phyloP scores from a whole-genome alignment of 2,888 invertebrate species.

The Venusia cambrica region DNA sequence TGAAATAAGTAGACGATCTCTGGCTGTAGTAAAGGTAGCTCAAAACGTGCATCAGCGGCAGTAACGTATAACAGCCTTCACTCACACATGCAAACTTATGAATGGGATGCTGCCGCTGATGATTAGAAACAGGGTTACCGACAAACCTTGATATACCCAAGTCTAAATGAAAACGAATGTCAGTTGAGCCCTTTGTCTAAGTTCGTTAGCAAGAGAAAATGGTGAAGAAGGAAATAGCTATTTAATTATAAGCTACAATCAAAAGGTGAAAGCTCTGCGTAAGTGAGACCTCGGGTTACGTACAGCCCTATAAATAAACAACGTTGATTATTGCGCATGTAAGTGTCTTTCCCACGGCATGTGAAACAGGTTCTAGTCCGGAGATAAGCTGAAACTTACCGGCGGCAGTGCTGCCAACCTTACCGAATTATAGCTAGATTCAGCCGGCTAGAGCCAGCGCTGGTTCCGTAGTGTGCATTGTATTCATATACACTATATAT shows the following conservation, averaged over 20 bases:
- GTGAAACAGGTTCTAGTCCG: slow-evolving; percentile 69
- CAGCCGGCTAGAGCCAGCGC: too few relatives aligned
- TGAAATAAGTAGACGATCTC: slow-evolving; percentile 46
- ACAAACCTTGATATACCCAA: slow-evolving; percentile 22
- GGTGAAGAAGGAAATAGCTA: slow-evolving; percentile 24
- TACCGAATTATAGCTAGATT: not conserved
- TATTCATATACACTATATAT: too few relatives aligned
- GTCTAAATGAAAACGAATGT: slow-evolving; percentile 25
- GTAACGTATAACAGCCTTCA: slow-evolving; percentile 30
- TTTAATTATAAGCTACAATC: slow-evolving; percentile 33
- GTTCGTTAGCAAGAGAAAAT: slow-evolving; percentile 23
- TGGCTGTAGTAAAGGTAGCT: slow-evolving; percentile 56
- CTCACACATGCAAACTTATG: slow-evolving; percentile 40
- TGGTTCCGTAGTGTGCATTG: too few relatives aligned
- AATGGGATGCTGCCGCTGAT: slow-evolving; percentile 67
- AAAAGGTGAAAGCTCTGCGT: slow-evolving; percentile 44
- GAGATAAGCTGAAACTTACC: slow-evolving; percentile 72
- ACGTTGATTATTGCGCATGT: slow-evolving; percentile 68
- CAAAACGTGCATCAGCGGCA: slow-evolving; percentile 40
- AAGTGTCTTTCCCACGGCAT: slow-evolving; percentile 73
- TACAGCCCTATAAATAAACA: slow-evolving; percentile 67
- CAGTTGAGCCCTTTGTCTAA: slow-evolving; percentile 23
- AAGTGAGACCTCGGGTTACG: slow-evolving; percentile 31
- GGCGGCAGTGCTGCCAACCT: slow-evolving; percentile 17
- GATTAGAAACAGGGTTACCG: slow-evolving; percentile 56